Evolutionary conservation across 2,888 invertebrate genomes (phyloP), one percentile per base, ranked within the genome.

Genomic region (Pinctada fucata): DNA sequence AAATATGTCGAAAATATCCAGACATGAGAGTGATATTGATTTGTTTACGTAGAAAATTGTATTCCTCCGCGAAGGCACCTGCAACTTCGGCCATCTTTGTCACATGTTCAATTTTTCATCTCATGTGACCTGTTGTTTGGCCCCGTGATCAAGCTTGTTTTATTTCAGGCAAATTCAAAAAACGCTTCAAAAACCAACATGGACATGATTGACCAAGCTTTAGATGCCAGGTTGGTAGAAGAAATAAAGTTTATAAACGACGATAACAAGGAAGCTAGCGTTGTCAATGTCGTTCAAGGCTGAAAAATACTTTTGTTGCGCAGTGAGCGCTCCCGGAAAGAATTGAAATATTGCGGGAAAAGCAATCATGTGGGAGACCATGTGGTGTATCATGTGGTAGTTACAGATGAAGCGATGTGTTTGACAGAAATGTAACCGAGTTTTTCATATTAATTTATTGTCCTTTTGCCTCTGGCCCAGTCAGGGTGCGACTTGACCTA

Each of bases 81-180:
- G 77, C 77, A 77, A 82, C 76, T 74, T 80, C 83, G 85, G 89
- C 89, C 89, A 89, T 89, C 85, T 87, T 88, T 91, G 92, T 92
- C 92, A 92, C 92, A 92, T 92, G 92, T 90, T 90, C 91, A 91
- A 87, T 89, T 88, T 88, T 88, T 85, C 89, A 86, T 90, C 92
- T 93, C 93, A 93, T 92, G 92, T 93, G 93, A 93, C 92, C 93
- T 90, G 91, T 91, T 92, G 92, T 92, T 92, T 93, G 92, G 92
- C 92, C 93, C 92, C 93, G 93, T 93, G 93, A 93, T 92, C 92
- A 92, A 90, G 87, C 88, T 88, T 86, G 87, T 87, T 83, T 87
- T 88, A 88, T 89, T 91, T 91, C 91, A 91, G 90, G 91, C 91
- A 91, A 92, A 92, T 91, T 92, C 92, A 91, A 91, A 92, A 92